These are phyloP conservation scores for Lasioglossum leucozonium DNA, from an alignment of 2,888 invertebrate species.

Conservation along the genomic window DNA sequence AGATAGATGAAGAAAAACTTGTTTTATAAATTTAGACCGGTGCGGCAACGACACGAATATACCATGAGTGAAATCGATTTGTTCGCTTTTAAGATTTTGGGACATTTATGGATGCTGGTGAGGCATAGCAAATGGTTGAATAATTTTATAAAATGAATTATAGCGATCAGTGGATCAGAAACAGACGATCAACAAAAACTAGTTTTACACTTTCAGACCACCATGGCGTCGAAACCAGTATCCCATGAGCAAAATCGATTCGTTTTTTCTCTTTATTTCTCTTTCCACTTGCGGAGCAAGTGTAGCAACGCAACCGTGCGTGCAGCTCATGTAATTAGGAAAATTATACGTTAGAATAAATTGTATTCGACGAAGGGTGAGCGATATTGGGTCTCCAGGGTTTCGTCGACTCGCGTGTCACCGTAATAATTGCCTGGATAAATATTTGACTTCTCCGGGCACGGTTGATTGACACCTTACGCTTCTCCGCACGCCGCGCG, in stretches of 20 bases:
- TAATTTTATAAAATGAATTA: background rate
- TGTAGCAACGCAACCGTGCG: background rate
- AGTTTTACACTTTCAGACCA: background rate
- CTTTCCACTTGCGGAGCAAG: background rate
- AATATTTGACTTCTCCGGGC: conserved; percentile 56
- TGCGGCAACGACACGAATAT: background rate
- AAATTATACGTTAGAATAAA: conserved; percentile 41
- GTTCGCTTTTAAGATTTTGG: too few species aligned
- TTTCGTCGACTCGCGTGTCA: conserved; percentile 46
- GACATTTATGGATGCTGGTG: background rate
- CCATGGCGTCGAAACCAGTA: background rate
- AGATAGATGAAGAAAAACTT: too few species aligned
- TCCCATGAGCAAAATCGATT: conserved; percentile 43
- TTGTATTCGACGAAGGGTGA: background rate
- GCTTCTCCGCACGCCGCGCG: background rate
- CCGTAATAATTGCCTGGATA: conserved; percentile 47
- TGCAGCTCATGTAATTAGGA: conserved; percentile 38
- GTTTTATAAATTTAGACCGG: too few species aligned
- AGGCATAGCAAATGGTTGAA: background rate
- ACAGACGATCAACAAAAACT: background rate
- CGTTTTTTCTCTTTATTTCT: background rate
- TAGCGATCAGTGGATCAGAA: background rate
- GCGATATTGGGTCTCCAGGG: conserved; percentile 10
- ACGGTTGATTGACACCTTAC: conserved; percentile 56
- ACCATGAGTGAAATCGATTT: conserved; percentile 36